Conservation (phyloP, 2,113 vertebrate genomes). For the Excalfactoria chinensis region DNA sequence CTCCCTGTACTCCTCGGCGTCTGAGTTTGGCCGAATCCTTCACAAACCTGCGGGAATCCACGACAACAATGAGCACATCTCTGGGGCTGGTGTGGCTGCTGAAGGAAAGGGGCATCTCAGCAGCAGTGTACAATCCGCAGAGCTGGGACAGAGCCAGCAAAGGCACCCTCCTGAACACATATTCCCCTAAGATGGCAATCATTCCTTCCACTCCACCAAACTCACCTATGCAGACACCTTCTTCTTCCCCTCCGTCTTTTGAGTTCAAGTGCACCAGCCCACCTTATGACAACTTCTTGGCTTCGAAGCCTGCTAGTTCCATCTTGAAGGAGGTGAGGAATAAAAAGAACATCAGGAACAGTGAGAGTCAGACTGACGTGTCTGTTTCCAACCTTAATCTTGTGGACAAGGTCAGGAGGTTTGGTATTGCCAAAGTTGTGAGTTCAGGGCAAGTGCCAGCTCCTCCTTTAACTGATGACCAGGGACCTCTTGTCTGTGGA, state of each 20-base stretch:
- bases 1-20: conserved; percentile 92
- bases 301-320: conserved; percentile 93
- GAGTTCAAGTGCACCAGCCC: conserved; percentile 89
- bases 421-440: conserved; percentile 85
- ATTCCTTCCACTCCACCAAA: conserved; percentile 91
- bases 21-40: conserved; percentile 94
- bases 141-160: conserved; percentile 89
- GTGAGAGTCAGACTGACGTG: conserved; percentile 88
- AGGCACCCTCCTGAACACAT: conserved; percentile 68
- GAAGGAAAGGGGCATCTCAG: conserved; percentile 92
- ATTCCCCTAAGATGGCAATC: conserved; percentile 78
- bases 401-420: conserved; percentile 94
- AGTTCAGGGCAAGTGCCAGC: conserved; percentile 74
- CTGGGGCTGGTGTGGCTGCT: conserved; percentile 93
- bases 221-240: conserved; percentile 87
- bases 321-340: conserved; percentile 93
- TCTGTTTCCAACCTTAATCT: conserved; percentile 92
- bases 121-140: conserved; percentile 90
- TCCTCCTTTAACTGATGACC: conserved; percentile 73
- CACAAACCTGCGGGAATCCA: conserved; percentile 94
- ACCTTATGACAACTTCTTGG: conserved; percentile 91
- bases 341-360: conserved; percentile 82
- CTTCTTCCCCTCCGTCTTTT: conserved; percentile 81
- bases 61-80: conserved; percentile 95
- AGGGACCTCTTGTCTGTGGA: conserved; percentile 83